Evolutionary conservation across 2,113 vertebrate genomes (phyloP).

Genomic region (Circaetus cinerascens): DNA sequence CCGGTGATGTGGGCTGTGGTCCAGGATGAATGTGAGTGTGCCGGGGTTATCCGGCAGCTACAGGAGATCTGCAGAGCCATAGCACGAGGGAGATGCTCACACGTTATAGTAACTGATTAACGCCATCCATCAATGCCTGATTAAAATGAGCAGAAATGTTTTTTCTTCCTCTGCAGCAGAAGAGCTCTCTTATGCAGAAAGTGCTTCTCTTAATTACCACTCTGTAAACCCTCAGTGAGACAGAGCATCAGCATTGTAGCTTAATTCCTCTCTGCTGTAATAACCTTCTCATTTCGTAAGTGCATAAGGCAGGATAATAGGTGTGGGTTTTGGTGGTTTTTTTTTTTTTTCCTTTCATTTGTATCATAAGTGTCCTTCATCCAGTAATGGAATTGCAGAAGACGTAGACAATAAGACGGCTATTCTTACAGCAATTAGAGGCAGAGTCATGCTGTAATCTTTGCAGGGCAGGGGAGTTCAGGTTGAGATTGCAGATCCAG

Average conservation of each 20-base stretch:
- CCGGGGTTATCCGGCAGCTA: neutral
- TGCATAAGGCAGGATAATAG: neutral
- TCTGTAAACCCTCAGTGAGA: neutral
- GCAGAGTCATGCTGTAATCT: neutral
- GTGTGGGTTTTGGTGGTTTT: neutral
- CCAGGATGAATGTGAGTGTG: neutral
- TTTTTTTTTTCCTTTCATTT: neutral
- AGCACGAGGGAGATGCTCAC: neutral
- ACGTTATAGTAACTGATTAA: neutral
- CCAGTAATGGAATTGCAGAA: neutral
- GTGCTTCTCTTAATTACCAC: conserved; percentile 29
- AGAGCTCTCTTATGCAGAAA: conserved; percentile 22
- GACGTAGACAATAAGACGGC: neutral
- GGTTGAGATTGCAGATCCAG: neutral
- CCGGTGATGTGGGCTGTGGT: neutral
- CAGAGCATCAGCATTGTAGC: neutral
- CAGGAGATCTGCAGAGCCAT: neutral
- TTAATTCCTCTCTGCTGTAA: conserved; percentile 5
- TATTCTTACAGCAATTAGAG: neutral
- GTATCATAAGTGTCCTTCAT: neutral
- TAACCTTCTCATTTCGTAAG: neutral
- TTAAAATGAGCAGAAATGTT: conserved; percentile 16
- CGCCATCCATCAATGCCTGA: neutral
- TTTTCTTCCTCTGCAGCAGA: conserved; percentile 8
- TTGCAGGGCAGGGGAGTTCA: neutral